phyloP scores from a whole-genome alignment of 2,797 vertebrate genomes.

The Peromyscus eremicus region DNA sequence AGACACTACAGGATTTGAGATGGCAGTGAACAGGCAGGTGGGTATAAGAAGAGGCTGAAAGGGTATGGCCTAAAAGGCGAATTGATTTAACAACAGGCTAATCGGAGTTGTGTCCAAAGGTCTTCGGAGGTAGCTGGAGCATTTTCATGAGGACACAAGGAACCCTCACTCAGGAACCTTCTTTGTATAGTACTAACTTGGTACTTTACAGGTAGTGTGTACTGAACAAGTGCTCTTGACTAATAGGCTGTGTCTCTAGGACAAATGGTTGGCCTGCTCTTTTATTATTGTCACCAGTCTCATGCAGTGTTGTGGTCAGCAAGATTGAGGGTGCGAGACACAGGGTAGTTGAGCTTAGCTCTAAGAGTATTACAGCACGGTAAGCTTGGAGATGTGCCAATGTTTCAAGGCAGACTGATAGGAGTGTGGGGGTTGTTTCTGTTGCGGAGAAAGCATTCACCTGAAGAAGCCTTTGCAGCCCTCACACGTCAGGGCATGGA shows the following conservation, averaged over 20 bases:
- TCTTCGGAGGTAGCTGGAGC: not conserved
- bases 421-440: not conserved
- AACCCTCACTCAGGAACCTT: not conserved
- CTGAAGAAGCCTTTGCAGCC: constrained; percentile 87
- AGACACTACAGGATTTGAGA: not conserved
- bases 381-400: not conserved
- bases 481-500: constrained; percentile 85
- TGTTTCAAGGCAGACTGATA: not conserved
- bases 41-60: not conserved
- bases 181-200: not conserved
- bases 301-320: not conserved
- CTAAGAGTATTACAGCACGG: not conserved
- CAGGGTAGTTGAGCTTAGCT: not conserved
- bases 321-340: no score
- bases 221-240: not conserved
- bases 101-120: not conserved
- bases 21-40: not conserved
- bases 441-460: constrained; percentile 45
- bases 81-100: not conserved
- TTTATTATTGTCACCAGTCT: not conserved
- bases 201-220: not conserved
- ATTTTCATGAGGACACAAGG: not conserved
- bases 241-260: not conserved
- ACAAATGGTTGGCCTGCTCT: not conserved
- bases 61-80: not conserved